Percentiles rank a stretch among this genome's conserved stretches.
phyloP scores from a whole-genome alignment of 2,113 vertebrate genomes.

The Scomber colias region DNA sequence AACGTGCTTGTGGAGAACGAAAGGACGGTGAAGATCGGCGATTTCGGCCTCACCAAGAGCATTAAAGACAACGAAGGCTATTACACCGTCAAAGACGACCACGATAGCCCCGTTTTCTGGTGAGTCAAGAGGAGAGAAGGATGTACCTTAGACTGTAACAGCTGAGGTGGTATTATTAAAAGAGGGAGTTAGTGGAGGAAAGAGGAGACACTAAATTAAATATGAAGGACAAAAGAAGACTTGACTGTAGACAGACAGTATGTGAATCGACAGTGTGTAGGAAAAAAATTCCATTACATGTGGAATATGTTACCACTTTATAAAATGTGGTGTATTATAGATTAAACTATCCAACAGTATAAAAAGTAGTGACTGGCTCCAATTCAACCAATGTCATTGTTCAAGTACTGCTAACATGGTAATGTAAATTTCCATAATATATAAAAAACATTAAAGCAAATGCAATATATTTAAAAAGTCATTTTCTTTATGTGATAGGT shows the following conservation, averaged over 20 bases:
- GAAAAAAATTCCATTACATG: background rate
- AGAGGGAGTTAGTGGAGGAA: background rate
- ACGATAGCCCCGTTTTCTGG: conserved; percentile 98
- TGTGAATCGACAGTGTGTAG: background rate
- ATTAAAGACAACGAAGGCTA: conserved; percentile 97
- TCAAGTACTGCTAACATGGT: no score
- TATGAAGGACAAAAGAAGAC: background rate
- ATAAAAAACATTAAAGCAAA: no score
- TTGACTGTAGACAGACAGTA: background rate
- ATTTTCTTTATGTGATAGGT: no score
- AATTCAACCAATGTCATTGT: no score
- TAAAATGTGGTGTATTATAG: no score
- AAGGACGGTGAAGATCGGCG: conserved; percentile 95
- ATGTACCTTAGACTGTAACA: background rate
- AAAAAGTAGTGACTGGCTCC: no score
- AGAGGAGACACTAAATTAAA: background rate
- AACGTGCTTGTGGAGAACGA: conserved; percentile 97
- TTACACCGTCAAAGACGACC: conserved; percentile 95
- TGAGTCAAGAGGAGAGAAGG: conserved; percentile 59
- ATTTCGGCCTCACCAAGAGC: conserved; percentile 97
- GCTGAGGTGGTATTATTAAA: background rate
- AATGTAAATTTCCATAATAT: no score
- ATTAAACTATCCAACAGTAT: no score
- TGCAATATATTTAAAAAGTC: no score
- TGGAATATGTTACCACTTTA: no score